These are phyloP conservation scores for Cyprinodon tularosa DNA, from an alignment of 2,113 vertebrate species.

Conservation along the genomic window DNA sequence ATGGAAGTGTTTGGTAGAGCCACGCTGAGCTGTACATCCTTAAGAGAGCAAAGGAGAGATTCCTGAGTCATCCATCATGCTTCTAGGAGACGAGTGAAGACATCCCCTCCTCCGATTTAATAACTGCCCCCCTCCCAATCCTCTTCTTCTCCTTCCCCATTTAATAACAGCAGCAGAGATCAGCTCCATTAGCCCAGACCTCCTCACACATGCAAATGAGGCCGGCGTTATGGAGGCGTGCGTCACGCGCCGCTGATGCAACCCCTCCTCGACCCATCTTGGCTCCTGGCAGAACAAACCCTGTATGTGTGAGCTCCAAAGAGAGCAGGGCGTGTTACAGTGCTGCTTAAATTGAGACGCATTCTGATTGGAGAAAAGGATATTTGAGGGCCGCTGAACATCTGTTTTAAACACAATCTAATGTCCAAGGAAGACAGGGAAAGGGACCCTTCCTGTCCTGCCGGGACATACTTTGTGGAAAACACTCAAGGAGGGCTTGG, in stretches of 20 bases:
- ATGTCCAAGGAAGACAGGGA: no score
- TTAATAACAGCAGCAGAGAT: conserved; percentile 70
- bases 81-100: conserved; percentile 34
- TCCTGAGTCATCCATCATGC: conserved; percentile 53
- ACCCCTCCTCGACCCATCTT: conserved; percentile 34
- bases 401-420: no score
- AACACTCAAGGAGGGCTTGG: no score
- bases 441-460: no score
- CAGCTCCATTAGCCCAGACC: conserved; percentile 71
- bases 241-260: conserved; percentile 58
- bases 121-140: conserved; percentile 11
- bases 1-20: conserved; percentile 9
- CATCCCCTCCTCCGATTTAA: conserved; percentile 46
- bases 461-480: no score
- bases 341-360: conserved; percentile 58
- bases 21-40: conserved; percentile 14
- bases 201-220: conserved; percentile 77
- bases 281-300: conserved; percentile 35
- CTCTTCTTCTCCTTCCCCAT: conserved; percentile 24
- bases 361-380: conserved; percentile 47
- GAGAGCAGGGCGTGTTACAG: conserved; percentile 25
- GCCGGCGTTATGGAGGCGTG: conserved; percentile 52
- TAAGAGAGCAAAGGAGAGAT: conserved; percentile 27
- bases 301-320: conserved; percentile 10
- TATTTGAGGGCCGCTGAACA: not conserved